Conservation (phyloP, 2,113 vertebrate species). For the Ptychochromis oligacanthus region DNA sequence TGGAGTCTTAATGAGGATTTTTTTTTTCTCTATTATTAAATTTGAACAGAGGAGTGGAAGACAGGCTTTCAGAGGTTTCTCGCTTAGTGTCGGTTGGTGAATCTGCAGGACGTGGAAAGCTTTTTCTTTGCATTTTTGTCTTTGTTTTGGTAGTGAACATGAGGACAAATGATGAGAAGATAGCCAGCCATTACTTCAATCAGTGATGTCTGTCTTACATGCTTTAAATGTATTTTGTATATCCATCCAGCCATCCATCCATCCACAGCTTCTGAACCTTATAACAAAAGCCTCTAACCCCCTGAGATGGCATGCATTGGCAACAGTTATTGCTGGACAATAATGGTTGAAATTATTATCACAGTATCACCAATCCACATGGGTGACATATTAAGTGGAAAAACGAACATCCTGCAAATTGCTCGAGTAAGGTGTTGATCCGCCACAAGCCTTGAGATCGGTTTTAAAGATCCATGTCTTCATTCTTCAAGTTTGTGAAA, state of each 20-base stretch:
- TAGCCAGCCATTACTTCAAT: background rate
- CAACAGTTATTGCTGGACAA: background rate
- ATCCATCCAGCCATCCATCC: background rate
- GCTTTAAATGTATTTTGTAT: too few relatives aligned
- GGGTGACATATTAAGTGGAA: background rate
- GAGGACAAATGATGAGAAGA: background rate
- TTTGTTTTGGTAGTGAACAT: background rate
- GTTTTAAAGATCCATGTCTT: too few relatives aligned
- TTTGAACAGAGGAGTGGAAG: background rate
- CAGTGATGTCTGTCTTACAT: too few relatives aligned
- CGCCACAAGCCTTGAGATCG: too few relatives aligned
- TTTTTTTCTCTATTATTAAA: background rate
- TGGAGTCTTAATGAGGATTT: background rate
- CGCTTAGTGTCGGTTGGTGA: background rate
- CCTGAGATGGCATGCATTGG: background rate
- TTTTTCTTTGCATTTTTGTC: background rate
- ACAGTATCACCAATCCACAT: conserved; percentile 1
- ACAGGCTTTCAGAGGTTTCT: background rate
- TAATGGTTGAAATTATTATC: background rate
- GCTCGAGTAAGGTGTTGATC: background rate
- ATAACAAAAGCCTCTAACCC: background rate
- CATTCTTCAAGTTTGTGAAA: too few relatives aligned
- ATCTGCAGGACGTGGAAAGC: background rate
- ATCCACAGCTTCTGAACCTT: background rate
- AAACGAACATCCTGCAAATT: too few relatives aligned